Percentiles rank a stretch among this genome's conserved stretches.
Evolutionary conservation across 2,113 vertebrate species (phyloP).

Genomic region (Leuciscus idus): DNA sequence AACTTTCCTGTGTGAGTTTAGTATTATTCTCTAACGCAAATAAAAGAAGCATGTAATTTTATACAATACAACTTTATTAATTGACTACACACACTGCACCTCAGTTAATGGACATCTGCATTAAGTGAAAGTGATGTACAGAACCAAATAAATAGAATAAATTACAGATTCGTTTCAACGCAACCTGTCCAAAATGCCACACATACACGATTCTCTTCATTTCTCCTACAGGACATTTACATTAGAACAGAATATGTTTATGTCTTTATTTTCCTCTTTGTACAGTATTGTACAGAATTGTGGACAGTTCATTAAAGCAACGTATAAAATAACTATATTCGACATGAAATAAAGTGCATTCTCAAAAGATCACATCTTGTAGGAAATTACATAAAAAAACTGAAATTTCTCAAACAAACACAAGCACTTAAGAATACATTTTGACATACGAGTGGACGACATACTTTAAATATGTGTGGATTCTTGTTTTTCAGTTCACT

Average conservation of each 20-base stretch:
- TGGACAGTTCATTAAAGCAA: constrained; percentile 55
- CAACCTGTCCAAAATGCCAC: constrained; percentile 30
- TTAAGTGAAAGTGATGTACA: constrained; percentile 72
- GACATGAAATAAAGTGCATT: constrained; percentile 79
- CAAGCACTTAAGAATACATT: constrained; percentile 28
- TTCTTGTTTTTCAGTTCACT: constrained; percentile 44
- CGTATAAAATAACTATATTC: constrained; percentile 48
- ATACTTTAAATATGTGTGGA: constrained; percentile 36
- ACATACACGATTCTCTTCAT: constrained; percentile 31
- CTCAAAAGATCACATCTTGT: constrained; percentile 57
- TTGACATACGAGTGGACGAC: constrained; percentile 32
- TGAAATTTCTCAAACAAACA: constrained; percentile 53
- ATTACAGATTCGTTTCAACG: constrained; percentile 63
- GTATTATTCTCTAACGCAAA: neutral
- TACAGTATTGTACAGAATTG: constrained; percentile 42
- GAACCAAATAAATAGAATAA: constrained; percentile 71
- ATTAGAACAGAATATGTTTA: constrained; percentile 56
- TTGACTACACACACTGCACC: constrained; percentile 74
- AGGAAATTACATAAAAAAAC: constrained; percentile 46
- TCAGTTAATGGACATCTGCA: constrained; percentile 73
- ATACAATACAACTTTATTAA: constrained; percentile 47
- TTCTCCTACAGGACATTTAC: constrained; percentile 58
- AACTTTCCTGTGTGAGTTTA: neutral
- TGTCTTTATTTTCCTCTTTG: constrained; percentile 59
- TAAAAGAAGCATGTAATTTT: neutral